These are phyloP conservation scores for Sinocyclocheilus anophthalmus DNA, from an alignment of 2,113 vertebrate genomes.

Conservation along the genomic window DNA sequence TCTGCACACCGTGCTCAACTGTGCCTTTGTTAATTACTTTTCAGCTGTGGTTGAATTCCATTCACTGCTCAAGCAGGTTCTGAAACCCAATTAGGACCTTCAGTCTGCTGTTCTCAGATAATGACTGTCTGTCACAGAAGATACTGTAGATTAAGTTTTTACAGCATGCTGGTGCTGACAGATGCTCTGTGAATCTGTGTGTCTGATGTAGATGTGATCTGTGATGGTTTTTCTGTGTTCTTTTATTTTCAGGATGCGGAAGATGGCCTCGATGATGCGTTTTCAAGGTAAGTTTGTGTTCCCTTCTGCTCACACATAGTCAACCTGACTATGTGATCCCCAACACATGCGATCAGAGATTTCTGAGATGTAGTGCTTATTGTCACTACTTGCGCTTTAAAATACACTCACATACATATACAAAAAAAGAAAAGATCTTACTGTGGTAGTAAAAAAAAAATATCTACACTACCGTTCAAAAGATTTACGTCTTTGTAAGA, in stretches of 20 bases:
- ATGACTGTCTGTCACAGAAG: conserved; percentile 6
- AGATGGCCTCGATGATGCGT: conserved; percentile 74
- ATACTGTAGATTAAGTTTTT: neutral
- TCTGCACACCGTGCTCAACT: conserved; percentile 20
- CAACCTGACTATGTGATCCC: no score
- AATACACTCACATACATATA: neutral
- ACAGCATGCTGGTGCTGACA: neutral
- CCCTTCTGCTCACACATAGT: neutral
- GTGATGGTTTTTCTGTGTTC: neutral
- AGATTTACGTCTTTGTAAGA: no score
- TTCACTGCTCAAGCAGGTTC: conserved; percentile 31
- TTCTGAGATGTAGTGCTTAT: neutral
- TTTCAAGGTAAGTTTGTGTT: conserved; percentile 72
- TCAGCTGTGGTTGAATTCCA: conserved; percentile 39
- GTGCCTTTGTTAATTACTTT: conserved; percentile 34
- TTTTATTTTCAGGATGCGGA: conserved; percentile 73
- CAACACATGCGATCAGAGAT: neutral
- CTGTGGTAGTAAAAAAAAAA: neutral
- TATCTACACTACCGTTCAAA: neutral
- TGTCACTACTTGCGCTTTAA: neutral
- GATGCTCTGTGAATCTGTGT: neutral
- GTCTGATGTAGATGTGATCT: neutral
- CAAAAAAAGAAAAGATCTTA: neutral
- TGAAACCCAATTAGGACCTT: neutral
- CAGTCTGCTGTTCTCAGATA: conserved; percentile 11